Base-by-base conservation (phyloP, 1,140 invertebrate genomes). In the Hylaeus volcanicus region DNA sequence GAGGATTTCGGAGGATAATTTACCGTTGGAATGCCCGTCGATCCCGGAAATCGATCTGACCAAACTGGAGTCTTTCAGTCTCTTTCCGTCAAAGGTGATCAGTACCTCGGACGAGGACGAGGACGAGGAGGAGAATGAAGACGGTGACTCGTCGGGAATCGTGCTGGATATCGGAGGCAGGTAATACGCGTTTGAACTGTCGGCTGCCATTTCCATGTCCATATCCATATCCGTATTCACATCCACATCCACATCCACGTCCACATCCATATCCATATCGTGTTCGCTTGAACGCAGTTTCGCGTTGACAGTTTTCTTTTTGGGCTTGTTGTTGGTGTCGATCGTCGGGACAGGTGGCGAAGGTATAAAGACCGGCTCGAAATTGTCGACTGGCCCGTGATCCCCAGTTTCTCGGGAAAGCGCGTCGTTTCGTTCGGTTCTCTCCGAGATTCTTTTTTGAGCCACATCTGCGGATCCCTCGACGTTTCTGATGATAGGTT, bases 301-400 rank as follows among this genome's bases (percentile, higher is more conserved):
- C 6, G 68, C 48, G 3, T 61, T 74, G 5, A 72, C 86, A 83
- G 84, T 84, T 91, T 94, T 74, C 92, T 82, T 90, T 92, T 93
- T 51, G 91, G 92, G 87, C 83, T 93, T 86, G 92, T 94, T 90
- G 92, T 91, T 56, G 83, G 89, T 75, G 53, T 92, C 93, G 85
- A 96, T 95, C 5, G 95, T 95, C 2, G 96, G 93, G 85, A 96
- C 95, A 1, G 94, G 93, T 3, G 95, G 95, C 6, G 96, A 96
- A 5, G 96, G 96, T 86, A 96, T 95, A 84, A 96, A 96, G 92
- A 97, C 96, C 1, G 96, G 96, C 87, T 96, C 96, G 87, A 96
- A 96, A 61, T 88, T 94, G 58, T 93, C 94, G 89, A 89, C 94
- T 14, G 88, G 68, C 55, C 80, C 79, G 66, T 81, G 80, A 3